phyloP scores from a whole-genome alignment of 2,797 vertebrate genomes.

The Coilia nasus region DNA sequence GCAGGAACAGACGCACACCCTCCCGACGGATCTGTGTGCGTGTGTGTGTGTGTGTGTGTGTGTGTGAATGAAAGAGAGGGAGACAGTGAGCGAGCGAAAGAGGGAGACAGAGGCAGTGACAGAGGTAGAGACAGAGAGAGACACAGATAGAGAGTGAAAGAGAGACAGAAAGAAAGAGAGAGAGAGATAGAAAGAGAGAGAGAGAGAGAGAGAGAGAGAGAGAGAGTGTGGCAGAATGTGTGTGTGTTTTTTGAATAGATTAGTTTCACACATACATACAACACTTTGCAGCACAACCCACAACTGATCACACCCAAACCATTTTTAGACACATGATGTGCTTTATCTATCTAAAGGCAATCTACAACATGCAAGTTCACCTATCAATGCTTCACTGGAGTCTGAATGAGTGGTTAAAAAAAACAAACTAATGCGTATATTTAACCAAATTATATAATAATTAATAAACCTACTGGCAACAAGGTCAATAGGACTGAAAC shows the following conservation, averaged over 20 bases:
- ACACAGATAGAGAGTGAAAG: no score
- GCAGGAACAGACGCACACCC: conserved; percentile 92
- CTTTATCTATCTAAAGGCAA: background rate
- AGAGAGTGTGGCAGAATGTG: no score
- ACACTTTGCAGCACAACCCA: background rate
- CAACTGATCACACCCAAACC: background rate
- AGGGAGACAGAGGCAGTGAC: no score
- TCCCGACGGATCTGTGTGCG: conserved; percentile 89
- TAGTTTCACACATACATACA: background rate
- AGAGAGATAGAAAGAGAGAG: no score
- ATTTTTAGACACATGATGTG: background rate
- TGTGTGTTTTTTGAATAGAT: background rate
- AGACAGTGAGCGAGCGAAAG: no score
- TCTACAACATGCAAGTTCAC: background rate
- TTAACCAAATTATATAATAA: background rate
- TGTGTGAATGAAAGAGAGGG: background rate
- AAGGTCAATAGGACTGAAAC: background rate
- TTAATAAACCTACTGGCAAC: background rate
- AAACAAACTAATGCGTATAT: background rate
- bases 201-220: no score
- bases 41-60: background rate
- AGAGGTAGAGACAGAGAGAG: no score
- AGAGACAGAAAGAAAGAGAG: no score
- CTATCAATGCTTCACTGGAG: background rate
- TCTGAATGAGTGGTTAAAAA: background rate